Conservation (phyloP, 2,113 vertebrate species). For the Menura novaehollandiae region DNA sequence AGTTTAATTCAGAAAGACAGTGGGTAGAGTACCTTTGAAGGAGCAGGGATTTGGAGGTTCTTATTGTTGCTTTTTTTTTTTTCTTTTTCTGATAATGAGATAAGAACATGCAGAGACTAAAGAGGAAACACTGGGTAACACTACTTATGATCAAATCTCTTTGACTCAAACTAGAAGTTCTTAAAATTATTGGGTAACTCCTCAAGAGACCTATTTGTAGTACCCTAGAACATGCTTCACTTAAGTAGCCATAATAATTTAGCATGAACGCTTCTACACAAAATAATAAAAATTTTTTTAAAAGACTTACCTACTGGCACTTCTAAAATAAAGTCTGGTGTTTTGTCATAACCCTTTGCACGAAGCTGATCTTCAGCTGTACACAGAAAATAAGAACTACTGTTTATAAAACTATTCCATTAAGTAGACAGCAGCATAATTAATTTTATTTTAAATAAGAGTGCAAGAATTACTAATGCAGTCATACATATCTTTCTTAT, state of each 20-base stretch:
- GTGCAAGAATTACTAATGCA: conserved; percentile 69
- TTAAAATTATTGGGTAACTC: neutral
- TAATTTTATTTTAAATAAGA: conserved; percentile 72
- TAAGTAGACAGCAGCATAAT: conserved; percentile 69
- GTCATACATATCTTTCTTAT: conserved; percentile 69
- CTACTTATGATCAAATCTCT: neutral
- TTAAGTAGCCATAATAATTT: neutral
- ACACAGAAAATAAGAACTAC: conserved; percentile 61
- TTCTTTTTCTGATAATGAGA: neutral
- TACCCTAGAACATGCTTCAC: neutral
- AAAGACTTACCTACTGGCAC: conserved; percentile 90
- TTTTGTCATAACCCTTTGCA: conserved; percentile 97
- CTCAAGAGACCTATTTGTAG: neutral
- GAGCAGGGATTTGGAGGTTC: neutral
- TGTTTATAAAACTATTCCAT: conserved; percentile 60
- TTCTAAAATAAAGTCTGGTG: conserved; percentile 97
- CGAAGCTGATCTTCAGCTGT: conserved; percentile 97
- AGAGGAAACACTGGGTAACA: neutral
- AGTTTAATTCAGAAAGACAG: neutral
- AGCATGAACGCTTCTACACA: neutral
- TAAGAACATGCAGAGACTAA: neutral
- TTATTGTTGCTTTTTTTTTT: neutral
- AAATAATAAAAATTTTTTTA: neutral
- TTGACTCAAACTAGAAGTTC: neutral
- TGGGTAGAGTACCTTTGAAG: neutral